phyloP scores from a whole-genome alignment of 2,797 vertebrate genomes.

The Pterois miles region DNA sequence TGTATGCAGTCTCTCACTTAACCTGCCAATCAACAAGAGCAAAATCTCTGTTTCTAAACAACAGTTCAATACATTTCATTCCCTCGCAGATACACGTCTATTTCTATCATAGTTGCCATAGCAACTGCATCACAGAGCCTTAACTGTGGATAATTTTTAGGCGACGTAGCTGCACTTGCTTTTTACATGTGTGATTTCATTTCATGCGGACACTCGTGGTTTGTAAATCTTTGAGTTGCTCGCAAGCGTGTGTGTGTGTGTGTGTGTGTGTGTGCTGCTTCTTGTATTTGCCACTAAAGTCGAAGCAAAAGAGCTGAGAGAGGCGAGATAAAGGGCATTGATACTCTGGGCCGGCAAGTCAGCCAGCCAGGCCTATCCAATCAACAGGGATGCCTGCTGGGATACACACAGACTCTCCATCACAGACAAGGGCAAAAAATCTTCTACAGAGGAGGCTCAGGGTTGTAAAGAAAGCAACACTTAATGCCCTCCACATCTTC shows the following conservation, averaged over 20 bases:
- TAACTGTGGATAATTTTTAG: slow-evolving; percentile 84
- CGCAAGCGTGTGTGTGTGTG: neutral
- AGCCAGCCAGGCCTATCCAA: slow-evolving; percentile 73
- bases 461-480: slow-evolving; percentile 14
- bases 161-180: slow-evolving; percentile 71
- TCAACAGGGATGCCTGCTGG: slow-evolving; percentile 75
- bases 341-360: slow-evolving; percentile 64
- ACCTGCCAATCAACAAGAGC: slow-evolving; percentile 59
- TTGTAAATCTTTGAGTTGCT: slow-evolving; percentile 25
- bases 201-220: slow-evolving; percentile 29
- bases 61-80: slow-evolving; percentile 81
- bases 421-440: slow-evolving; percentile 73
- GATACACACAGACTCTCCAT: slow-evolving; percentile 64
- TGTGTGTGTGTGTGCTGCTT: neutral
- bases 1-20: slow-evolving; percentile 45
- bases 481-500: neutral
- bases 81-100: slow-evolving; percentile 85
- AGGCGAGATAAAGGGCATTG: slow-evolving; percentile 60
- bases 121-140: slow-evolving; percentile 85
- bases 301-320: slow-evolving; percentile 49
- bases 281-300: slow-evolving; percentile 33
- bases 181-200: slow-evolving; percentile 50
- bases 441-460: slow-evolving; percentile 51
- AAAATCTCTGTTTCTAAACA: slow-evolving; percentile 72
- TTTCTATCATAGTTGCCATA: slow-evolving; percentile 87